Evolutionary conservation across 2,797 vertebrate genomes (phyloP).

Genomic region (Meriones psammophilus): DNA sequence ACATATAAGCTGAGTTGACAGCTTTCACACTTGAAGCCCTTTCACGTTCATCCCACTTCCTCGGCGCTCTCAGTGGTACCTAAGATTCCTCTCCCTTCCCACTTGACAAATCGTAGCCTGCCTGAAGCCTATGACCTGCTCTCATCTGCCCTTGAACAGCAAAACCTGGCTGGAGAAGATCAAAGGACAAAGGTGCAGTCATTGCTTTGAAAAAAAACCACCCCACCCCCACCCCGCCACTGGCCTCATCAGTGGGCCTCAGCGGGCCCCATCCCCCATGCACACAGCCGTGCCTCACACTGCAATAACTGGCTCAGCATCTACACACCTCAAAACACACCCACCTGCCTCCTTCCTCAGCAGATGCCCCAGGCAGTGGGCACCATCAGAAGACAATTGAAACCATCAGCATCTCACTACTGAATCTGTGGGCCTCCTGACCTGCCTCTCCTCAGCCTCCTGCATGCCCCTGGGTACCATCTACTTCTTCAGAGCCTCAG

Average conservation of each 20-base stretch:
- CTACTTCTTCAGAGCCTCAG: neutral
- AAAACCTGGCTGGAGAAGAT: neutral
- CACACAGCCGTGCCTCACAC: neutral
- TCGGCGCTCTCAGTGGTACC: neutral
- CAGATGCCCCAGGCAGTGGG: neutral
- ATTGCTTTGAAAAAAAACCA: neutral
- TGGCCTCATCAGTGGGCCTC: neutral
- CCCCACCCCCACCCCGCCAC: neutral
- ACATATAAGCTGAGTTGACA: neutral
- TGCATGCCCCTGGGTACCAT: neutral
- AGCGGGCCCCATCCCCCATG: neutral
- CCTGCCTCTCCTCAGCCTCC: neutral
- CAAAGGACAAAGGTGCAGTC: neutral
- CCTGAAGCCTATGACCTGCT: neutral
- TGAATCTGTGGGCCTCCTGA: neutral
- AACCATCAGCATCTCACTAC: no score
- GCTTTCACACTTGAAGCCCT: slow-evolving; percentile 7
- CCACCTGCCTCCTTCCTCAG: neutral
- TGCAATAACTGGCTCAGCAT: neutral
- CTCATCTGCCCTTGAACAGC: neutral
- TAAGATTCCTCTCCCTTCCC: neutral
- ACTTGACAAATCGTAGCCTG: neutral
- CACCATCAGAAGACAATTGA: neutral
- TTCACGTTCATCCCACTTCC: neutral
- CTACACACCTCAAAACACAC: neutral